Percentiles rank a stretch among this genome's conserved stretches.
phyloP scores from a whole-genome alignment of 2,113 vertebrate genomes.

The Microcebus jonahi region DNA sequence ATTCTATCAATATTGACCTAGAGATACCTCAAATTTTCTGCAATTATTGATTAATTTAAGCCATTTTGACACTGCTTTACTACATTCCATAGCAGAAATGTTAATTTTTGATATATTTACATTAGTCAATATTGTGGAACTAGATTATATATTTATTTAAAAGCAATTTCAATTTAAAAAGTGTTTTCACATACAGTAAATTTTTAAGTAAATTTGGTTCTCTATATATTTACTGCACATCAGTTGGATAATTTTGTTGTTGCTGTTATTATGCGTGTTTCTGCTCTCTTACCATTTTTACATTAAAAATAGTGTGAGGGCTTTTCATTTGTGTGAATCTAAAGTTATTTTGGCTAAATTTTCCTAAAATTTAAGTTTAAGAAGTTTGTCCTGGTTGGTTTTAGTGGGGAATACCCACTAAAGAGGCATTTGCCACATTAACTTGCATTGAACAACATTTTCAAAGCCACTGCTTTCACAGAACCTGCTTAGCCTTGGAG shows the following conservation, averaged over 20 bases:
- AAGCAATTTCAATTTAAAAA: neutral
- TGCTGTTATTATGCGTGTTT: neutral
- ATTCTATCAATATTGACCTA: neutral
- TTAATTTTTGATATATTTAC: neutral
- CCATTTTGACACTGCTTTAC: neutral
- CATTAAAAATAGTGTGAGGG: neutral
- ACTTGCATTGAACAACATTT: neutral
- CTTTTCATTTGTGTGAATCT: neutral
- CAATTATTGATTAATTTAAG: neutral
- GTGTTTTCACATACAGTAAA: neutral
- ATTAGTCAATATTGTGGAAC: neutral
- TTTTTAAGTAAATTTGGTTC: neutral
- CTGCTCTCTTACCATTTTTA: neutral
- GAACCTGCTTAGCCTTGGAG: neutral
- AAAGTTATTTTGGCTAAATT: neutral
- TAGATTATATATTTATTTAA: neutral
- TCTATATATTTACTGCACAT: neutral
- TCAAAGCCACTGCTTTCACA: neutral
- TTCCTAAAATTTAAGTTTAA: neutral
- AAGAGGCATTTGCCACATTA: neutral
- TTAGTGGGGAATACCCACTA: neutral
- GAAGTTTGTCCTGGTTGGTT: neutral
- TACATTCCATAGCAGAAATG: neutral
- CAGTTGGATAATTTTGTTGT: neutral
- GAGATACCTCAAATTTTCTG: neutral